These are phyloP conservation scores for Anarsia innoxiella DNA, from an alignment of 2,888 invertebrate species.

Conservation along the genomic window DNA sequence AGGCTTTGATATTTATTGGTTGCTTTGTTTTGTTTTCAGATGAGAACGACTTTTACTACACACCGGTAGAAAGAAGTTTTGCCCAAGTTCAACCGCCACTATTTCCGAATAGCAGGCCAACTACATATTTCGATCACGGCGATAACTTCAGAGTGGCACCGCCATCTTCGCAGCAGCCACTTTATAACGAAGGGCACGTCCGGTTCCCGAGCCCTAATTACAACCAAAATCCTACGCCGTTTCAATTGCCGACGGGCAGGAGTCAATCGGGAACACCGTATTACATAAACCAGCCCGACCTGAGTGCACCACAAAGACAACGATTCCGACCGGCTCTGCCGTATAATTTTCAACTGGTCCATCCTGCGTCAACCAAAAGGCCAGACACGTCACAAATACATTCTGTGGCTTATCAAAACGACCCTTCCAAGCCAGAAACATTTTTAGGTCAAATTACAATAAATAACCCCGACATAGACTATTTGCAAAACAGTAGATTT, in stretches of 20 bases:
- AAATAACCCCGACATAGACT: constrained; percentile 74
- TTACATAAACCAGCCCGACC: constrained; percentile 66
- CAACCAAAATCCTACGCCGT: constrained; percentile 67
- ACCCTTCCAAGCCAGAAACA: constrained; percentile 77
- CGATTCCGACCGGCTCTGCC: constrained; percentile 59
- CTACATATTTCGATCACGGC: constrained; percentile 54
- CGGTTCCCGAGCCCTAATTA: constrained; percentile 66
- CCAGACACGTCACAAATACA: constrained; percentile 76
- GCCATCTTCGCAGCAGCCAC: constrained; percentile 45
- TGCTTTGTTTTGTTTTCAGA: constrained; percentile 50
- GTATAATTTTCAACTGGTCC: constrained; percentile 61
- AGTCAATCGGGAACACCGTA: constrained; percentile 63
- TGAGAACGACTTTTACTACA: constrained; percentile 64
- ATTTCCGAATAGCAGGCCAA: constrained; percentile 53
- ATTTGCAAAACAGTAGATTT: constrained; percentile 59
- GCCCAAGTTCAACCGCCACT: constrained; percentile 70
- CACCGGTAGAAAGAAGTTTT: constrained; percentile 68
- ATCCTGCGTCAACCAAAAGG: constrained; percentile 68
- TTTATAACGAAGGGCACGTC: constrained; percentile 51
- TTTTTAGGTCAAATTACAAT: constrained; percentile 78
- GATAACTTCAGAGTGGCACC: constrained; percentile 52
- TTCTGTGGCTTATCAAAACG: constrained; percentile 72
- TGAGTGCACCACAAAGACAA: constrained; percentile 47
- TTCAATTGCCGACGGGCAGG: constrained; percentile 65
- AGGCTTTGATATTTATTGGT: neutral